Conservation (phyloP, 64 coral and sea anemone species). For the Cladopsammia gracilis region DNA sequence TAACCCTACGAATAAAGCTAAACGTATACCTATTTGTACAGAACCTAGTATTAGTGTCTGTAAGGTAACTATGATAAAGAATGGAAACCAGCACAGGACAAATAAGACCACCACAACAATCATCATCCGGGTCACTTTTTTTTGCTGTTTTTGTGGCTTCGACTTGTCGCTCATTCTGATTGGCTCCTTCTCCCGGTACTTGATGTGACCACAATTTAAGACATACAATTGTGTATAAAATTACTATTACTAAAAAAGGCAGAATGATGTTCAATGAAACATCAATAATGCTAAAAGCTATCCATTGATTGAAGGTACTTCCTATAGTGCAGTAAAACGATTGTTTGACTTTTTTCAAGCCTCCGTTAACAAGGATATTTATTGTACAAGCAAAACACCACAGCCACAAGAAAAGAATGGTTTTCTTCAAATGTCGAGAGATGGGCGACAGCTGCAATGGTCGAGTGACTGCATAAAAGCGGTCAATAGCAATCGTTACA, state of each 20-base stretch:
- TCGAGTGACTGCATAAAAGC: not conserved
- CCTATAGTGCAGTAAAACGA: not conserved
- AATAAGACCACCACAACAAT: not conserved
- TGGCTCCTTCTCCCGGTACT: constrained; percentile 22
- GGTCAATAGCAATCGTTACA: not conserved
- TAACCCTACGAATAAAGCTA: not conserved
- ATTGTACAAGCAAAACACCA: not conserved
- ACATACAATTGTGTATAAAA: not conserved
- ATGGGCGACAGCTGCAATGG: not conserved
- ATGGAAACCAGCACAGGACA: not conserved
- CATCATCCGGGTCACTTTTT: constrained; percentile 24
- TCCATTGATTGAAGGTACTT: not conserved
- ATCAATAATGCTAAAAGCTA: not conserved
- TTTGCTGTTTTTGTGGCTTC: not conserved
- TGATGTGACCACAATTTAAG: not conserved
- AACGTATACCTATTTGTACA: too few species aligned
- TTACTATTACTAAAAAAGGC: not conserved
- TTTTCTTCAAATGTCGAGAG: not conserved
- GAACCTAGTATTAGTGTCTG: not conserved
- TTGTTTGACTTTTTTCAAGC: not conserved
- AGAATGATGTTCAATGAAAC: not conserved
- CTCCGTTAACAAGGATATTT: not conserved
- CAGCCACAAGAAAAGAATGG: not conserved
- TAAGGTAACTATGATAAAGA: too few species aligned
- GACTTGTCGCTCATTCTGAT: not conserved